Percentiles rank a stretch among this genome's conserved stretches.
Evolutionary conservation across 2,113 vertebrate species (phyloP).

Genomic region (Cyprinodon variegatus): DNA sequence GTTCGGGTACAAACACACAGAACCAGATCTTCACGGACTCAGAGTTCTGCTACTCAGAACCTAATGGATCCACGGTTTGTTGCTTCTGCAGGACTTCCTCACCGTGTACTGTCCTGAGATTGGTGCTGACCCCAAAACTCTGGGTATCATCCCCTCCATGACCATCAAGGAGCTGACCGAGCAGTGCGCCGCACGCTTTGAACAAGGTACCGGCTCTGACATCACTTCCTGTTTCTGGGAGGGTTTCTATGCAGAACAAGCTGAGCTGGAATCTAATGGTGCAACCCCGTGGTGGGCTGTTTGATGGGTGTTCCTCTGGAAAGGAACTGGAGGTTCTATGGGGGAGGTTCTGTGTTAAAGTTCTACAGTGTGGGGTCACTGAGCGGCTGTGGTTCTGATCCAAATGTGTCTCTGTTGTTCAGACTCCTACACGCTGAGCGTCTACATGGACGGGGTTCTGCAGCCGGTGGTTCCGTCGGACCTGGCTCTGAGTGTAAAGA

Average conservation of each 20-base stretch:
- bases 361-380: too few species aligned
- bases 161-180: constrained; percentile 81
- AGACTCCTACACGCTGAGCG: constrained; percentile 82
- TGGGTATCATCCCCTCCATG: constrained; percentile 83
- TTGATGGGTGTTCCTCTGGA: too few species aligned
- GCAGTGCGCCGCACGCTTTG: constrained; percentile 90
- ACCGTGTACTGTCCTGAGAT: constrained; percentile 87
- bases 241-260: too few species aligned
- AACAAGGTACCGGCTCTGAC: constrained; percentile 60
- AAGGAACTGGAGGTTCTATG: too few species aligned
- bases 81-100: constrained; percentile 88
- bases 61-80: neutral
- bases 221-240: neutral
- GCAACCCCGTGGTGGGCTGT: too few species aligned
- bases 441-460: constrained; percentile 81
- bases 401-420: constrained; percentile 3
- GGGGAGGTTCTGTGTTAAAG: too few species aligned
- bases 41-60: too few species aligned
- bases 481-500: constrained; percentile 87
- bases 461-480: constrained; percentile 82
- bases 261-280: too few species aligned
- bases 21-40: neutral
- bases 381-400: too few species aligned
- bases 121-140: constrained; percentile 83
- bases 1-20: constrained; percentile 82